These are phyloP conservation scores for Mythimna albipuncta DNA, from an alignment of 2,888 invertebrate species.

Conservation along the genomic window DNA sequence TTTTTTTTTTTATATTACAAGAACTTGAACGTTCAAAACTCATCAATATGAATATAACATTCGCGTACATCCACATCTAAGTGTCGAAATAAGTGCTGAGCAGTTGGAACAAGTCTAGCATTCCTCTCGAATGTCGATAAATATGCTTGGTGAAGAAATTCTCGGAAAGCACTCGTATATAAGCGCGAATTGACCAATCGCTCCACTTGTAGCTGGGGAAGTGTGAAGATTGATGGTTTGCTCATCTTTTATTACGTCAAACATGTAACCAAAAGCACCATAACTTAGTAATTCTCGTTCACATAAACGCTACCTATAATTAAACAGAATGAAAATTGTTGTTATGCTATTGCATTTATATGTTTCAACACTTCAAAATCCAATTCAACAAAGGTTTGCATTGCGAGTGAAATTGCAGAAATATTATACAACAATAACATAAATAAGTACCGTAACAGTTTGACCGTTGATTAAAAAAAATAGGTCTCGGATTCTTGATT, in stretches of 20 bases:
- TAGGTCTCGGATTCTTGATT: slow-evolving; percentile 36
- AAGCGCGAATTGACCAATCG: slow-evolving; percentile 62
- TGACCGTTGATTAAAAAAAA: slow-evolving; percentile 44
- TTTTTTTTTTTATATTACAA: neutral
- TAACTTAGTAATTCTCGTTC: slow-evolving; percentile 44
- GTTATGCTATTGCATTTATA: slow-evolving; percentile 35
- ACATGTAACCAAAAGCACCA: slow-evolving; percentile 40
- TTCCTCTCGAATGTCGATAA: slow-evolving; percentile 29
- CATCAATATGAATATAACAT: slow-evolving; percentile 30
- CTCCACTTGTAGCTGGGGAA: slow-evolving; percentile 64
- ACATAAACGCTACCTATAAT: slow-evolving; percentile 44
- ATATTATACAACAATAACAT: slow-evolving; percentile 44
- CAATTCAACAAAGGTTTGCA: slow-evolving; percentile 17
- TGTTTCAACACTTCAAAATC: slow-evolving; percentile 15
- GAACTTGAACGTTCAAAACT: neutral
- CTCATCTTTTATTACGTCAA: slow-evolving; percentile 62
- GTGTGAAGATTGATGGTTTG: slow-evolving; percentile 61
- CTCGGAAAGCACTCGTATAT: slow-evolving; percentile 54
- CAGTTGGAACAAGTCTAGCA: slow-evolving; percentile 32
- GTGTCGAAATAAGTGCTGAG: slow-evolving; percentile 32
- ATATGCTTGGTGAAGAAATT: slow-evolving; percentile 56
- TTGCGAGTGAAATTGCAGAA: slow-evolving; percentile 23
- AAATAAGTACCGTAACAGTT: slow-evolving; percentile 35
- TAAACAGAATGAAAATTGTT: slow-evolving; percentile 43
- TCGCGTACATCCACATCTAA: slow-evolving; percentile 6